These are phyloP conservation scores for Apostichopus japonicus DNA, from an alignment of 35 echinoderm and acorn worm genomes.

Conservation along the genomic window DNA sequence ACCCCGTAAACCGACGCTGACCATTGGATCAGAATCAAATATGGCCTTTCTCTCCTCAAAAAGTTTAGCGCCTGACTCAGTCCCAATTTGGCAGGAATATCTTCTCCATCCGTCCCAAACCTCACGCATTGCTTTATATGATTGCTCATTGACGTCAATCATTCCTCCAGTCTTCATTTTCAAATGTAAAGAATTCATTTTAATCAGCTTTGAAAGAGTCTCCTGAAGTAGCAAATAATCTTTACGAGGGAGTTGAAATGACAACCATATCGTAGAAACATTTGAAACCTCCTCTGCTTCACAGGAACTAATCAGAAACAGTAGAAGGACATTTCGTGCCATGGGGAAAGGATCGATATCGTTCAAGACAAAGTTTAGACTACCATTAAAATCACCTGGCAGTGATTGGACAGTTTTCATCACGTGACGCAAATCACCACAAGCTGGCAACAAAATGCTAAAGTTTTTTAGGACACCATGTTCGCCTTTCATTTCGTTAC, in stretches of 20 bases:
- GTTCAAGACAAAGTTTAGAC: slow-evolving; percentile 21
- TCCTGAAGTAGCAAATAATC: not conserved
- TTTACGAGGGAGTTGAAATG: not conserved
- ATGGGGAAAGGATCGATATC: slow-evolving; percentile 65
- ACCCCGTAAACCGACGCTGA: not conserved
- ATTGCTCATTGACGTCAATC: not conserved
- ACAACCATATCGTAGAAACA: not conserved
- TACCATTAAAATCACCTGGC: not conserved
- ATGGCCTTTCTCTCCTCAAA: slow-evolving; percentile 23
- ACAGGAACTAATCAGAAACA: slow-evolving; percentile 36
- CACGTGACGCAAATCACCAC: slow-evolving; percentile 14
- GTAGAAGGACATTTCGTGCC: slow-evolving; percentile 65
- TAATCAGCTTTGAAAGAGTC: not conserved
- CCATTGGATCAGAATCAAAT: not conserved
- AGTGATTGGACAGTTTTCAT: slow-evolving; percentile 4
- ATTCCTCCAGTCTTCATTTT: not conserved
- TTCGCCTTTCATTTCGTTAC: not conserved
- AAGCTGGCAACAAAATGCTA: not conserved
- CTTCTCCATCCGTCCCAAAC: slow-evolving; percentile 56
- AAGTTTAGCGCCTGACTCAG: slow-evolving; percentile 7
- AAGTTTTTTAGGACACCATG: not conserved
- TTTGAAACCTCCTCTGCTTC: not conserved
- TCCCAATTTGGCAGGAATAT: slow-evolving; percentile 1
- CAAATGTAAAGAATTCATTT: not conserved
- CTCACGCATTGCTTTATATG: slow-evolving; percentile 19